Conservation (phyloP, 1,140 invertebrate genomes). For the Pteromalus puparum region DNA sequence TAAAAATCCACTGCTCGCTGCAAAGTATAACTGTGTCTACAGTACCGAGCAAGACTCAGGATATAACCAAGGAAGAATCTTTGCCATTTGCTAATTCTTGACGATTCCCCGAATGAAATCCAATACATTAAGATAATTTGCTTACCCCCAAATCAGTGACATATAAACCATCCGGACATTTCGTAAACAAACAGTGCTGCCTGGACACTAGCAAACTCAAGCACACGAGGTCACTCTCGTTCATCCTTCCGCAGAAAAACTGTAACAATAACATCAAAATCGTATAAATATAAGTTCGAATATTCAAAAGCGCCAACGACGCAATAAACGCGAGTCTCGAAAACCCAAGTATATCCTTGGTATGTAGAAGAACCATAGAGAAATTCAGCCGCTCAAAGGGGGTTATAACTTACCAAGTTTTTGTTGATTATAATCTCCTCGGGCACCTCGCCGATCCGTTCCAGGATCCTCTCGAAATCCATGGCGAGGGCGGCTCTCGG, state of each 20-base stretch:
- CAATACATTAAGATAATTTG: not conserved
- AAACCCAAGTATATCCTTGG: too few relatives aligned
- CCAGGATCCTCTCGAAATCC: conserved; percentile 13
- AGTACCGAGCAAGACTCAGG: not conserved
- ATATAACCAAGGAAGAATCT: not conserved
- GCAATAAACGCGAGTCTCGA: too few relatives aligned
- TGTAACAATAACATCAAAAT: conserved; percentile 51
- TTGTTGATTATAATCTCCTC: conserved; percentile 35
- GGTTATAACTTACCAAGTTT: conserved; percentile 23
- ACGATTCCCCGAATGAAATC: not conserved
- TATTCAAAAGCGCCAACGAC: too few relatives aligned
- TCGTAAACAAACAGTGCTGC: conserved; percentile 61
- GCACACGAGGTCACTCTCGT: conserved; percentile 59
- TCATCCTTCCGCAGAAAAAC: conserved; percentile 63
- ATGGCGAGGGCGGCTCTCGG: not conserved
- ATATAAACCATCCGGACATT: conserved; percentile 46
- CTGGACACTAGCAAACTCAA: conserved; percentile 59
- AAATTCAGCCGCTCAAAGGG: not conserved
- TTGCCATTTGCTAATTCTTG: not conserved
- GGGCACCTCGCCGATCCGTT: conserved; percentile 4
- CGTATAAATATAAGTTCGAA: too few relatives aligned
- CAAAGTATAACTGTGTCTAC: too few relatives aligned
- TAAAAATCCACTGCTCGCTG: not conserved
- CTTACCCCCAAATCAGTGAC: conserved; percentile 59
- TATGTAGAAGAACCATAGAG: not conserved